Evolutionary conservation across 2,888 invertebrate genomes (phyloP), one percentile per base, ranked within the genome.

Genomic region (Aspidiotus destructor): DNA sequence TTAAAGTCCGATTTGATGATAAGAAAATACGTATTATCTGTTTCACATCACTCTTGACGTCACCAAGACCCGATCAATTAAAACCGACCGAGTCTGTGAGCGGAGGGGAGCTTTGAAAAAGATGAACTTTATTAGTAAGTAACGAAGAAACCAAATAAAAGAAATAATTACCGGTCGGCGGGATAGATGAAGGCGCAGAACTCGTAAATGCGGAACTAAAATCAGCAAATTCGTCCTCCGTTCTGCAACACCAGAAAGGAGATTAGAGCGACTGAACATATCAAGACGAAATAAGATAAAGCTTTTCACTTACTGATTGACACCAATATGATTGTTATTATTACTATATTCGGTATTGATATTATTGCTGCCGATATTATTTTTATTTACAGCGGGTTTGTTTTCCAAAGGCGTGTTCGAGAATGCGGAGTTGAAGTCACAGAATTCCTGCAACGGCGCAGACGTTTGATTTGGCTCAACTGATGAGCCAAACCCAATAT

Each of bases 401-500:
- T 68, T 58, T 16, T 57, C 63, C 69, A 54, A 70, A 52, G 70
- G 40, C 60, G 63, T 60, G 62, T 63, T 69, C 68, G 68, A 71
- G 76, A 89, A 89, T 0, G 87, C 89, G 71, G 84, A 81, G 7
- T 85, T 80, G 76, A 91, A 91, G 78, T 90, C 89, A 0, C 89
- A 89, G 77, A 91, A 91, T 70, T 89, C 89, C 53, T 77, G 57
- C 28, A 28, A 28, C 2, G 28, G 28, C 28, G 28, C 28, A 28
- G 10, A 44, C 48, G 60, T 40, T 60, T 10, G 57, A 28, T 60
- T 48, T 2, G 11, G 40, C 40, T 28, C 10, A 10, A 58, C 58
- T 3, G 58, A 2, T n/a, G 60, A 17, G 60, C 60, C 67, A 60
- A 67, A 67, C 13, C 44, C 42, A 58, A 67, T 48, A 67, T 67